Conservation (phyloP, 2,888 invertebrate genomes). For the Agonopterix arenella region DNA sequence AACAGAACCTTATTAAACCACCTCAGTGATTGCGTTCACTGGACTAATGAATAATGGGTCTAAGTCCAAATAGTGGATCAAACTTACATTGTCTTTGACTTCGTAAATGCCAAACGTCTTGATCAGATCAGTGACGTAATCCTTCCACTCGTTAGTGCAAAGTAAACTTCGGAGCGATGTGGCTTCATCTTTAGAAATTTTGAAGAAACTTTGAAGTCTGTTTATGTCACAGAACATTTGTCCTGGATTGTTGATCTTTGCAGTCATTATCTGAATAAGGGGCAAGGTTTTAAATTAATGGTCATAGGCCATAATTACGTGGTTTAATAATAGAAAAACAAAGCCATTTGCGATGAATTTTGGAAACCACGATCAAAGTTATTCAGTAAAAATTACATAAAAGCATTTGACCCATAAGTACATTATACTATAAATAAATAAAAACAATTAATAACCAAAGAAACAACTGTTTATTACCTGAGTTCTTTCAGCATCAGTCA, state of each 20-base stretch:
- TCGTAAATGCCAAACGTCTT: conserved; percentile 55
- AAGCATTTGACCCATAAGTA: no score
- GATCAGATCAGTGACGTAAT: conserved; percentile 52
- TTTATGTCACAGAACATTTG: conserved; percentile 61
- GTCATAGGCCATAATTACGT: no score
- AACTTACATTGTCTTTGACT: conserved; percentile 57
- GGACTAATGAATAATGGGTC: background rate
- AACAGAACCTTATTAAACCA: no score
- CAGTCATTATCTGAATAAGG: conserved; percentile 46
- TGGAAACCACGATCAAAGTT: no score
- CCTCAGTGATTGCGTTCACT: background rate
- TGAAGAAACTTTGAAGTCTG: conserved; percentile 49
- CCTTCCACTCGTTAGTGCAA: conserved; percentile 55
- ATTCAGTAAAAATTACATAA: no score
- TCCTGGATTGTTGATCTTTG: conserved; percentile 48
- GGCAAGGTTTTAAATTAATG: no score
- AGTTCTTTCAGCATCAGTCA: conserved; percentile 59
- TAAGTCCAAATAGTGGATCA: background rate
- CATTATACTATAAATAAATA: no score
- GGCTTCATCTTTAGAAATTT: conserved; percentile 37
- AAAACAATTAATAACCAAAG: no score
- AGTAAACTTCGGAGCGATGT: conserved; percentile 36
- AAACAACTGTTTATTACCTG: conserved; percentile 36
- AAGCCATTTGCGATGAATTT: no score
- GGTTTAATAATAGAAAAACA: no score